Evolutionary conservation across 2,113 vertebrate genomes (phyloP), one percentile per base, ranked within the genome.

Genomic region (Hyperopisus bebe): DNA sequence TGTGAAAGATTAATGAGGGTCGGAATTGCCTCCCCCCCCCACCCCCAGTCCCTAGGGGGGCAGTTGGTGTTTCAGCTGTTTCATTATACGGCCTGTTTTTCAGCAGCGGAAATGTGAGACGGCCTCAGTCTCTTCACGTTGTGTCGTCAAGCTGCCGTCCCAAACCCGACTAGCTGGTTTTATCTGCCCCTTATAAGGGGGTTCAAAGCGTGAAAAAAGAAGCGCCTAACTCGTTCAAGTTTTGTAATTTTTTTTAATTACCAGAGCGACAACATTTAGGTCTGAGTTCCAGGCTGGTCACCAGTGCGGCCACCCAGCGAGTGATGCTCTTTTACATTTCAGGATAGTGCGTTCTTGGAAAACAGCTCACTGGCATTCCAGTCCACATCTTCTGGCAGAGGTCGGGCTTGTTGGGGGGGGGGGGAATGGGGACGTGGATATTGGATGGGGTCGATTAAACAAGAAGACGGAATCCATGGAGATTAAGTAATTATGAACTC

Each of bases 1-100:
- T 48, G 31, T 89, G 50, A 77, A 89, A 80, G 88, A 89, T 89
- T 89, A 89, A 89, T 77, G 44, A 89, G 21, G 51, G 51, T 42
- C 19, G n/a, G 80, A 85, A 35, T 89, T 89, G 62, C 35, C 2
- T 11, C 31, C 31, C 55, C 35, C 47, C 35, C 35, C 42, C 88
- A 50, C 77, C 31, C 21, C 55, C 55, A 7, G 8, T 66, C 62
- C 62, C 62, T 70, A 70, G 62, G 50, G 77, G 89, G 44, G 17
- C 42, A 55, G 24, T 89, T 44, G 51, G 80, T 21, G 24, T 50
- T 85, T 89, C 77, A 89, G 51, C 87, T 44, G 51, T 85, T 89
- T 89, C 51, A n/a, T 47, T 85, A 47, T 62, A 62, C 80, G 21
- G 48, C 21, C 88, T 55, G 39, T 58, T n/a, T 55, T 55, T 84